Evolutionary conservation across 2,113 vertebrate genomes (phyloP).

Genomic region (Bos javanicus): DNA sequence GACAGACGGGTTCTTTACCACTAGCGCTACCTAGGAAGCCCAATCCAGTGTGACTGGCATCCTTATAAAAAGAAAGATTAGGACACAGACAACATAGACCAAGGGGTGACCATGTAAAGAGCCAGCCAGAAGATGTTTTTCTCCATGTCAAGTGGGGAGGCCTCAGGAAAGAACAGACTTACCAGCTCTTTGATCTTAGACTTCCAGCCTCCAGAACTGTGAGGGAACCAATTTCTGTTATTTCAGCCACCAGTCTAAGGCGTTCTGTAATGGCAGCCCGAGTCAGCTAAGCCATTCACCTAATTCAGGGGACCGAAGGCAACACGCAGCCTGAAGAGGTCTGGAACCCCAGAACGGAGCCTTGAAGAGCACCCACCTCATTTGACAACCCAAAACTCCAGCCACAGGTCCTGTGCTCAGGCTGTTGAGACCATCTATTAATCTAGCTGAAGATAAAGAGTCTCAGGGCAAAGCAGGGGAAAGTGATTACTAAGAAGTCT

Average conservation of each 20-base stretch:
- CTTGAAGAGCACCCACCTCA: background rate
- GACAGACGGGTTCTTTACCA: background rate
- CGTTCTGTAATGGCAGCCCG: background rate
- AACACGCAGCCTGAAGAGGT: background rate
- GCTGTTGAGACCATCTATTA: background rate
- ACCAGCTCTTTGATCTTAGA: background rate
- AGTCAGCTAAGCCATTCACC: background rate
- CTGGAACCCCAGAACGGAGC: background rate
- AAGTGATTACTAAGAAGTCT: conserved; percentile 50
- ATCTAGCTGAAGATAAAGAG: background rate
- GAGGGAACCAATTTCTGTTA: background rate
- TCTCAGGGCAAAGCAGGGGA: background rate
- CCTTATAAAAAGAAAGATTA: background rate
- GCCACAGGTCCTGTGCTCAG: background rate
- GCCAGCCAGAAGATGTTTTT: background rate
- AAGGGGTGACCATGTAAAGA: fast-evolving
- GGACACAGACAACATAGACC: background rate
- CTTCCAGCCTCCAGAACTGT: background rate
- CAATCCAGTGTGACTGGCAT: too few relatives aligned
- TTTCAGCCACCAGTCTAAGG: background rate
- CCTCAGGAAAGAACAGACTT: background rate
- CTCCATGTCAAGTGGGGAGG: background rate
- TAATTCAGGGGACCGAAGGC: background rate
- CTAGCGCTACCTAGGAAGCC: background rate
- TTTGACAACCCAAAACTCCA: background rate